A percentile compares a stretch with the other conserved stretches of the same genome.
Evolutionary conservation across 2,797 vertebrate species (phyloP).

Genomic region (Luscinia luscinia): DNA sequence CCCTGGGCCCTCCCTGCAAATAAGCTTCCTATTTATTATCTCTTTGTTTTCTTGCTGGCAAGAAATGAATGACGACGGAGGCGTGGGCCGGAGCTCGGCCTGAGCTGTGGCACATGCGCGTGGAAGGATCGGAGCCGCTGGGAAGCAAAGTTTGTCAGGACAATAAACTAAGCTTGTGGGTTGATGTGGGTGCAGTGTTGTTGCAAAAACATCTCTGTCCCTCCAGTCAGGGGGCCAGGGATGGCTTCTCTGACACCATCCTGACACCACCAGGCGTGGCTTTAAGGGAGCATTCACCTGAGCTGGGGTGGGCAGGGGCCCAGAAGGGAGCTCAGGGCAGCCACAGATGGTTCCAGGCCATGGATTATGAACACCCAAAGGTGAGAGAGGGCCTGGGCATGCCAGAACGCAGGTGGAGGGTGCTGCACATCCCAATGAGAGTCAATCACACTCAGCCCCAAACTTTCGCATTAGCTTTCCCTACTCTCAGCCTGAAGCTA

Average conservation of each 20-base stretch:
- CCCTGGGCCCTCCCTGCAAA: not conserved
- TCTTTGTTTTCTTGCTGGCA: constrained; percentile 76
- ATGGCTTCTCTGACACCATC: not conserved
- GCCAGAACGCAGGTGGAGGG: not conserved
- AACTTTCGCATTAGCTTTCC: not conserved
- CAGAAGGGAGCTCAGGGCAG: not conserved
- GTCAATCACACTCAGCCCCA: not conserved
- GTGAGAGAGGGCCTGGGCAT: not conserved
- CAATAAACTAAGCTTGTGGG: constrained; percentile 55
- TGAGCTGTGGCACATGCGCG: not conserved
- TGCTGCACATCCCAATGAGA: not conserved
- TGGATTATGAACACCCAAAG: not conserved
- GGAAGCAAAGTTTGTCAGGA: constrained; percentile 27
- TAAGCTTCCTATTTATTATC: constrained; percentile 65
- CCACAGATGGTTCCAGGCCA: too few relatives aligned
- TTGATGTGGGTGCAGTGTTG: rapidly evolving
- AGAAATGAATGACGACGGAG: constrained; percentile 44
- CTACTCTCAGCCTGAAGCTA: too few relatives aligned
- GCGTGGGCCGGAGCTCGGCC: not conserved
- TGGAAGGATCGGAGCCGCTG: not conserved
- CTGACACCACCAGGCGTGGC: not conserved
- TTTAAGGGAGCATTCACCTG: not conserved
- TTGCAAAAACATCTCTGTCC: not conserved
- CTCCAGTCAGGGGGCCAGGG: too few relatives aligned
- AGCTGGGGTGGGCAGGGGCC: not conserved